Evolutionary conservation across 2,113 vertebrate species (phyloP), one percentile per base, ranked within the genome.

Genomic region (Grus americana): DNA sequence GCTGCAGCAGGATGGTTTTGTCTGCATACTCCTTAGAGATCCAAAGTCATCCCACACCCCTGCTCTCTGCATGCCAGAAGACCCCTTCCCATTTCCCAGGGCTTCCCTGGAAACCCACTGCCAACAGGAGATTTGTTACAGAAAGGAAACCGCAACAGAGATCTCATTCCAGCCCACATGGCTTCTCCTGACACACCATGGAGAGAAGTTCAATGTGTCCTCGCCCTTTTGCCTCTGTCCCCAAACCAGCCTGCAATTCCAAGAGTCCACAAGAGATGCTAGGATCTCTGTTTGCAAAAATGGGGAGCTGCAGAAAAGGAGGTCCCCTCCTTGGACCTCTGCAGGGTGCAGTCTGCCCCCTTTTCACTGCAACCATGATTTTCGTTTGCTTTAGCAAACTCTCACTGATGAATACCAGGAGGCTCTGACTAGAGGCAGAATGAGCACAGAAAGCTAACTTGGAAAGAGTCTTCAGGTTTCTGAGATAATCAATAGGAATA

Each of bases 261-360:
- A 67, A 57, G 54, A 59, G 4, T 10, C 42, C 15, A 42, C 18
- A 57, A 30, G 15, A n/a, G 19, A 24, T 29, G 21, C 6, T 24
- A n/a, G 20, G 15, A 54, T 66, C 38, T 65, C 58, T 44, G 9
- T 32, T 75, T 62, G 36, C 12, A 70, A 61, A 67, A 61, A 3
- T 1, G 1, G 16, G 30, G 14, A 44, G 44, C 2, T 65, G 13
- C 30, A 74, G 23, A n/a, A 59, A 74, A 75, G 29, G 30, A 75
- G 5, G 5, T 46, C 14, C 12, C 12, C 10, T 70, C 30, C 49
- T 90, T 74, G 9, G 14, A 50, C 29, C 15, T 55, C 10, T 1
- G 1, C 2, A 1, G 23, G 52, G 5, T 58, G 49, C 3, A 0
- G 18, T 38, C 23, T 70, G 14, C 21, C 15, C 15, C 21, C 15